Percentiles rank a stretch among this genome's conserved stretches.
Evolutionary conservation across 2,797 vertebrate species (phyloP).

Genomic region (Sciurus carolinensis): DNA sequence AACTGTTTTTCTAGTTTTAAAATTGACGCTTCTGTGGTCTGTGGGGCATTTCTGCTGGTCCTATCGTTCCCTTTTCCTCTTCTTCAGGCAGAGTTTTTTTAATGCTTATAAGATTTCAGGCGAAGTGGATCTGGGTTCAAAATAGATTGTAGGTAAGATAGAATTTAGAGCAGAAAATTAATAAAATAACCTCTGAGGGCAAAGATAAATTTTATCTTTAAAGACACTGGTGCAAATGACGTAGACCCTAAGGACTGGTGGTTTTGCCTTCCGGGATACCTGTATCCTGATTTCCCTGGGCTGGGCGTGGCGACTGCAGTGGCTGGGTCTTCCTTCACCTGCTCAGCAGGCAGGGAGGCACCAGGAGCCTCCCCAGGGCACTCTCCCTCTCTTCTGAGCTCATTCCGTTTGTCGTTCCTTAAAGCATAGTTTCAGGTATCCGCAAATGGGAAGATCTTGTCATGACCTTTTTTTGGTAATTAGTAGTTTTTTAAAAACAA

Average conservation of each 20-base stretch:
- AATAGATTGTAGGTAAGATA: constrained; percentile 59
- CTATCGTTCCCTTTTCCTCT: constrained; percentile 58
- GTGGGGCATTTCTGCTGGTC: neutral
- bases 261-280: too few relatives aligned
- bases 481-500: neutral
- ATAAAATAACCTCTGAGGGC: neutral
- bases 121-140: constrained; percentile 26
- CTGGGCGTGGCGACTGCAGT: too few relatives aligned
- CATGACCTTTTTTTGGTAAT: neutral
- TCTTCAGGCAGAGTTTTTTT: constrained; percentile 31
- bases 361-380: neutral
- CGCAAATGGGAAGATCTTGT: neutral
- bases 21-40: neutral
- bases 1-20: neutral
- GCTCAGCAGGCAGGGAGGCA: too few relatives aligned
- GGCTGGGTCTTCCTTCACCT: neutral
- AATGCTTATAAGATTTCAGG: constrained; percentile 48
- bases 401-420: neutral
- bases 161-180: constrained; percentile 50
- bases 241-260: neutral
- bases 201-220: neutral
- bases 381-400: neutral
- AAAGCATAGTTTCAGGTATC: neutral
- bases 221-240: neutral
- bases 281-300: neutral